Base-by-base conservation (phyloP, 2,888 invertebrate genomes). In the Schizotus pectinicornis region DNA sequence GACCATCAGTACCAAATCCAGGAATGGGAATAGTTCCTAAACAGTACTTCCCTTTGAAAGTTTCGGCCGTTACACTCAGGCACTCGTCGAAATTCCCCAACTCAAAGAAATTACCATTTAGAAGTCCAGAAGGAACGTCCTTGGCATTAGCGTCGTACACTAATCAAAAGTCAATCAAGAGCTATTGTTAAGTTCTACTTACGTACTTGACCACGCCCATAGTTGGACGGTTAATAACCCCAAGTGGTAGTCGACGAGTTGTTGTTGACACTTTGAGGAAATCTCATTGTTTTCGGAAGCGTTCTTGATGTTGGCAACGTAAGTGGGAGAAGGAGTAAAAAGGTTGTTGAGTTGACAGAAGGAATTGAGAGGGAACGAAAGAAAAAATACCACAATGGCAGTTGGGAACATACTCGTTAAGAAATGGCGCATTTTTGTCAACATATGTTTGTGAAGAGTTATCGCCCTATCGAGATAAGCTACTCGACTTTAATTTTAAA, bases 11-110 rank as follows among this genome's bases (percentile, higher is more conserved):
- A 14, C 12, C 8, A 31, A 43, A n/a, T 5, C 43, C 22, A 2
- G 43, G 22, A 12, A 52, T 22, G 7, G 58, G 43, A 47, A 48
- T 36, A 13, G 42, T 47, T 1, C 58, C 58, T 9, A 54, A 39
- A 36, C 59, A 59, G 33, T 59, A 59, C 41, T 59, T 55, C 7
- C 59, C 59, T 3, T 1, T n/a, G 1, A 38, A 8, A 2, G 31
- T 22, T 6, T 31, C 36, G 1, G 9, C 31, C 12, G 37, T 37
- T 7, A 51, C 36, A 30, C 31, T 37, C 1, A 38, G 31, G 33
- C 59, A 59, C 9, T 49, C 59, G 11, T 59, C 59, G 32, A 55
- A 59, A 39, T 55, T 41, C n/a, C 59, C 59, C 13, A 59, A 46
- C 41, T 54, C 59, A 33, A 35, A 59, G 5, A 46, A 55, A 41